Evolutionary conservation across 2,797 vertebrate genomes (phyloP).

Genomic region (Chloroceryle inda): DNA sequence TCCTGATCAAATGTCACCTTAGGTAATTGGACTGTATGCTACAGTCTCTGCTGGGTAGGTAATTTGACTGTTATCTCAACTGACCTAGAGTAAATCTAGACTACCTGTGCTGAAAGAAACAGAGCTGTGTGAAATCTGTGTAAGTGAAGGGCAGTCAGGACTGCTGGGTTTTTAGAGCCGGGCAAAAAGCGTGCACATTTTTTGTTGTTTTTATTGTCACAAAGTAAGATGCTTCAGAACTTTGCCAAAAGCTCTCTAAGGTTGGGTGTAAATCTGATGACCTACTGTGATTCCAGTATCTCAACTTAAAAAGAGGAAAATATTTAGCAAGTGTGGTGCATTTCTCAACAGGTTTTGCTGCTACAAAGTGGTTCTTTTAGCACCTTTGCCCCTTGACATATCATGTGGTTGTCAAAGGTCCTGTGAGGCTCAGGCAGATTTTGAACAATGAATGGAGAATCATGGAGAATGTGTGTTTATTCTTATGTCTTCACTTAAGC

Average conservation of each 20-base stretch:
- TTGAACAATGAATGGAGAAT: background rate
- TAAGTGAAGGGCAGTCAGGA: background rate
- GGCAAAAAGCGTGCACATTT: fast-evolving
- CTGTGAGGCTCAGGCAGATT: background rate
- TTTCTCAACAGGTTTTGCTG: background rate
- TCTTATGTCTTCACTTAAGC: background rate
- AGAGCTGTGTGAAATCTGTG: background rate
- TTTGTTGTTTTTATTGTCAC: background rate
- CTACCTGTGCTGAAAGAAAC: background rate
- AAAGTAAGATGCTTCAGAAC: background rate
- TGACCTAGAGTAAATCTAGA: background rate
- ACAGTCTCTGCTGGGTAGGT: background rate
- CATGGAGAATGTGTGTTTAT: background rate
- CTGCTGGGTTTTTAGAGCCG: background rate
- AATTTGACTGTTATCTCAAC: background rate
- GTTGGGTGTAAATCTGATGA: background rate
- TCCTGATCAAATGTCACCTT: background rate
- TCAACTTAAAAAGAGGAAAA: background rate
- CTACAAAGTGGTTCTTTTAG: background rate
- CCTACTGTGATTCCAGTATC: background rate
- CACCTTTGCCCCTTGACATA: background rate
- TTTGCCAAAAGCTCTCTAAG: background rate
- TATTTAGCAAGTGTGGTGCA: fast-evolving
- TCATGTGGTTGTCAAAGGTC: background rate
- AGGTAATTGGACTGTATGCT: background rate